Evolutionary conservation across 1,140 invertebrate species (phyloP).

Genomic region (Thaumetopoea pityocampa): DNA sequence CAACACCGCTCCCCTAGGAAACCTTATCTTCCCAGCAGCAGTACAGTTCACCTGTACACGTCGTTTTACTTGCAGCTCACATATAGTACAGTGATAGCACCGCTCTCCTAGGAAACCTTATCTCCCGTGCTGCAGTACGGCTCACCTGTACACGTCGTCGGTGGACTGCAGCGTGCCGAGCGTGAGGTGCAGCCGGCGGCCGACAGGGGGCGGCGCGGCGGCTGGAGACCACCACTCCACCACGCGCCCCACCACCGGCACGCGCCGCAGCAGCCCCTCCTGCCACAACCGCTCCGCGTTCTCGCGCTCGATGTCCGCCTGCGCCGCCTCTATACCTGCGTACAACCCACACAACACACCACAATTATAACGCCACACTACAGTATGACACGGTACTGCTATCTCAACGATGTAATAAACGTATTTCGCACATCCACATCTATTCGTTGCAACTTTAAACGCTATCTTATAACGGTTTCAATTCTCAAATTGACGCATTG

Average conservation of each 20-base stretch:
- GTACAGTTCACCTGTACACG: constrained; percentile 75
- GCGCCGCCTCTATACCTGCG: constrained; percentile 92
- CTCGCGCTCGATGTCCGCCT: constrained; percentile 92
- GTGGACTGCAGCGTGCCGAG: constrained; percentile 92
- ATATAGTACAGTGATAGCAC: too few relatives aligned
- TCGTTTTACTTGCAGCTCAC: too few relatives aligned
- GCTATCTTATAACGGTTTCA: too few relatives aligned
- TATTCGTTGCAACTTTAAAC: too few relatives aligned
- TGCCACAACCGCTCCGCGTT: constrained; percentile 93
- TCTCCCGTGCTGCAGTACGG: background rate
- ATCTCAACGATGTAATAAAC: too few relatives aligned
- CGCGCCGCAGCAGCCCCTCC: constrained; percentile 94
- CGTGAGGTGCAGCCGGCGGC: constrained; percentile 90
- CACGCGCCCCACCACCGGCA: constrained; percentile 94
- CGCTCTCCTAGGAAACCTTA: background rate
- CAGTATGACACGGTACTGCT: too few relatives aligned
- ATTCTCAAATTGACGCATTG: too few relatives aligned
- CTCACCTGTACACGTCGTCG: constrained; percentile 89
- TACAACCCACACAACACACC: background rate
- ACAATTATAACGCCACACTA: too few relatives aligned
- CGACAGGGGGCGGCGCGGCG: constrained; percentile 84
- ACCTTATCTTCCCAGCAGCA: constrained; percentile 75
- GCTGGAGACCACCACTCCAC: constrained; percentile 92
- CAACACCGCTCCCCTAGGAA: background rate
- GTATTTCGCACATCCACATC: too few relatives aligned